Evolutionary conservation across 2,888 invertebrate genomes (phyloP), one percentile per base, ranked within the genome.

Genomic region (Psylliodes chrysocephalus): DNA sequence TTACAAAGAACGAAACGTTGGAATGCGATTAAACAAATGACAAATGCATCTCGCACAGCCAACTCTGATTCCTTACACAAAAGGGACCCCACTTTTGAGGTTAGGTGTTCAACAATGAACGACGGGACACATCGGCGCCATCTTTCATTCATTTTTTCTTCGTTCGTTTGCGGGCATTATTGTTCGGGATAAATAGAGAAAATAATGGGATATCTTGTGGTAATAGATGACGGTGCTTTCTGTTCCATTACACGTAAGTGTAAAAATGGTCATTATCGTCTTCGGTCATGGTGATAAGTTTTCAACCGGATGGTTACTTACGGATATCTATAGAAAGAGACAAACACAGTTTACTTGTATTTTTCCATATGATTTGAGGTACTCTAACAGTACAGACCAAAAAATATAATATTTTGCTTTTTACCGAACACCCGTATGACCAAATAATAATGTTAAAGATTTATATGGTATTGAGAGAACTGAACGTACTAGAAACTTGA

Each of bases 11-110:
- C 67, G 66, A 67, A 68, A 69, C 69, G 62, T 57, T 65, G 71
- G 73, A 73, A 73, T 73, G 73, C 68, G 73, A 72, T 73, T 69
- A 69, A 69, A 68, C 67, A 64, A 67, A 70, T 73, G 73, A 73
- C 72, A 73, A 73, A 72, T 72, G 70, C 68, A 66, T 67, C 63
- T 64, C 71, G 68, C 63, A 64, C 63, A 60, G 47, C 56, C 59
- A 38, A 59, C 40, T 59, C 40, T 40, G 49, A 35, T 59, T 59
- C 49, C 49, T 19, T 51, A 59, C 61, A 71, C 66, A 65, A 69
- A 70, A 70, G 68, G 63, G 64, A 57, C 57, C 63, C 64, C 71
- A 66, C 66, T 63, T 67, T 62, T 66, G 49, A 62, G 67, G 66
- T 67, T 60, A 53, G 52, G 69, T 67, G 63, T 49, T 44, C 64